Evolutionary conservation across 1,140 invertebrate species (phyloP), one percentile per base, ranked within the genome.

Genomic region (Holcopasites calliopsidis): DNA sequence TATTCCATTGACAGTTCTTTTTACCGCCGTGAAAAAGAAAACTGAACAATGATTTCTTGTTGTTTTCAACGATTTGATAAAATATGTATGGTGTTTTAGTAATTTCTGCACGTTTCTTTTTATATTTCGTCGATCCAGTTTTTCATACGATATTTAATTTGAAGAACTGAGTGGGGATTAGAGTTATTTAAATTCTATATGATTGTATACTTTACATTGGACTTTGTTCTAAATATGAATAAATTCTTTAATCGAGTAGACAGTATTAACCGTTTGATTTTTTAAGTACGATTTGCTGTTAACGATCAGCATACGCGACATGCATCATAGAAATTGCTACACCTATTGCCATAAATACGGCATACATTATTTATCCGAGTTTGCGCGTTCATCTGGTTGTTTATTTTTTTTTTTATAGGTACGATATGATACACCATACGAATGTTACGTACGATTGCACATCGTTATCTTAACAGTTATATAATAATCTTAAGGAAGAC

Each of bases 401-500:
- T 55, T 64, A n/a, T 31, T 44, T 64, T 65, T 33, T 65, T 50
- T 60, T 49, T 44, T 28, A 23, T 47, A 62, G 26, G 42, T 64
- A 31, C 16, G 23, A 62, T 52, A 35, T 13, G 18, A 42, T 54
- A 54, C 35, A 31, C 18, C 3, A 11, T 33, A 23, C 33, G 64
- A 38, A 28, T 23, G 42, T 58, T 57, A 31, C 11, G 21, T 5
- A 40, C 18, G 31, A 10, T 31, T 23, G 38, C n/a, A 44, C 60
- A 13, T 28, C 23, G 26, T 52, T 60, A 71, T 52, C 66, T 61
- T 26, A 38, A 35, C 18, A 71, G 58, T 71, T 76, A 71, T 33
- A 31, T 76, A 76, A 76, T 38, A 61, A 76, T 50, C 21, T 42
- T 54, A 61, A 61, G 28, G 26, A 60, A 61, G 35, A 31, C 40